Evolutionary conservation across 2,888 invertebrate genomes (phyloP), one percentile per base, ranked within the genome.

Genomic region (Drosophila limbata): DNA sequence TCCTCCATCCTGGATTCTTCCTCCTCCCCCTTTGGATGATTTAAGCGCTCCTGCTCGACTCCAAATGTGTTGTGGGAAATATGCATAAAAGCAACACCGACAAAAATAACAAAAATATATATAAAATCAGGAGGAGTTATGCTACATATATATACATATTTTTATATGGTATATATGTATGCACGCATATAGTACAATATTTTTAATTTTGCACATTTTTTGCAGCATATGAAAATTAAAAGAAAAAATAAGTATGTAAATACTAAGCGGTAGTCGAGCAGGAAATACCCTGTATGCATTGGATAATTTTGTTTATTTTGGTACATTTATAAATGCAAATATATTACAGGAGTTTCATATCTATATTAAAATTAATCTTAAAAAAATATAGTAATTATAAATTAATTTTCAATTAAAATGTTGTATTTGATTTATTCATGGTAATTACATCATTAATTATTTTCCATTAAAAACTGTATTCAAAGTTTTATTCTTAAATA

Each of bases 1-100:
- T 6, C 25, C 42, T 37, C 42, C 33, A 33, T 21, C 19, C 11
- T 42, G 31, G 53, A 52, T 4, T n/a, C 45, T 13, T 1, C 35
- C 13, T 59, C 50, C 66, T 48, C 45, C 45, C 51, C 39, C 13
- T 44, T 71, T 65, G 79, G 79, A 84, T 84, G 84, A 84, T 84
- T 84, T 84, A 84, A 84, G 64, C 82, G 81, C 82, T 69, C 79
- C 59, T 69, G 81, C 88, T 77, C 86, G 79, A 45, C 82, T 84
- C 84, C 62, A 78, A 84, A 88, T 88, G 87, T 88, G 84, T 88
- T 84, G 84, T 88, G 84, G 89, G 84, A 84, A 84, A 84, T 84
- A 84, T 84, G 87, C 84, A 84, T 86, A 84, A 84, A 86, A 84
- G 87, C 84, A 84, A 71, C 72, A 75, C 69, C 56, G 75, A 57